Percentiles rank a stretch among this genome's conserved stretches.
phyloP scores from a whole-genome alignment of 2,113 vertebrate species.

The Peucedramus taeniatus region DNA sequence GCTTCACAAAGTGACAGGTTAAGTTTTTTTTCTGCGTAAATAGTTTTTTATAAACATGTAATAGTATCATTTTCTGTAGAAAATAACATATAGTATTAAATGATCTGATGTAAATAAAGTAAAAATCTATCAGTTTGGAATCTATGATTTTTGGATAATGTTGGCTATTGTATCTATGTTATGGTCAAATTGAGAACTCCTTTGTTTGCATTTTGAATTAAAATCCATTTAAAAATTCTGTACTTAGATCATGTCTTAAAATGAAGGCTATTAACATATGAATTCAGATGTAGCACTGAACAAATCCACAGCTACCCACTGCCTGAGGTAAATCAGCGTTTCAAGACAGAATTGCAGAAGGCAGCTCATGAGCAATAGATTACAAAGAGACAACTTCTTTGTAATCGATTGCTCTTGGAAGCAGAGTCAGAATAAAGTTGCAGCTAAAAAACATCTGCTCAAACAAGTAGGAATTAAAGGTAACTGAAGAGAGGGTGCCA shows the following conservation, averaged over 20 bases:
- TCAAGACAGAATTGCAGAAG: background rate
- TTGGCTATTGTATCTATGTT: background rate
- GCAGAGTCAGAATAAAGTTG: background rate
- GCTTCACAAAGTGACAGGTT: background rate
- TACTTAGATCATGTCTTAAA: background rate
- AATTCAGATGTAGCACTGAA: background rate
- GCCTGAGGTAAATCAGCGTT: background rate
- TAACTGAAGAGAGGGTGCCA: background rate
- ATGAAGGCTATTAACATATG: background rate
- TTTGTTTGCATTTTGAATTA: background rate
- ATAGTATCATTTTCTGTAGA: background rate
- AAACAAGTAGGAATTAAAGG: background rate
- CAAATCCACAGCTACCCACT: background rate
- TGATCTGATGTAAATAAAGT: background rate
- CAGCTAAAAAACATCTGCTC: background rate
- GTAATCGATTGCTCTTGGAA: no score
- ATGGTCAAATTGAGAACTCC: background rate
- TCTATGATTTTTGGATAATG: background rate
- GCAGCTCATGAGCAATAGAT: background rate
- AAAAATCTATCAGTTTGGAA: background rate
- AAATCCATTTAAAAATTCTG: background rate
- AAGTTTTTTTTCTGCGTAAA: background rate
- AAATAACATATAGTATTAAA: background rate
- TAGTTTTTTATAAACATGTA: background rate
- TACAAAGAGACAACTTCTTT: background rate